Evolutionary conservation across 2,113 vertebrate species (phyloP).

Genomic region (Pelecanoides urinatrix): DNA sequence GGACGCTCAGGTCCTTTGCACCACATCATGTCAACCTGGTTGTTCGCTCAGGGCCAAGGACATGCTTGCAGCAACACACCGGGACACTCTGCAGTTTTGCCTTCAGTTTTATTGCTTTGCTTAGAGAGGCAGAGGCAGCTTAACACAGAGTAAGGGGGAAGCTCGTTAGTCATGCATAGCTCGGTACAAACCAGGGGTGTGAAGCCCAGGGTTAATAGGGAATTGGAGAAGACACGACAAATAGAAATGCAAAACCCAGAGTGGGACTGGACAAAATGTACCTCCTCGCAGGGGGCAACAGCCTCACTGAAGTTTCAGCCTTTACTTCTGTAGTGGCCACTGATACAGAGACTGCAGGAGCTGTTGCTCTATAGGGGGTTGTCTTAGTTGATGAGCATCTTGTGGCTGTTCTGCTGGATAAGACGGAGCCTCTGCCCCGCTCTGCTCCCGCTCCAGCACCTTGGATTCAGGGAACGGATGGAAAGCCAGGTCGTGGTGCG

Average conservation of each 20-base stretch:
- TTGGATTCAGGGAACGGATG: neutral
- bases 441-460: neutral
- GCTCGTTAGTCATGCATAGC: neutral
- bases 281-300: neutral
- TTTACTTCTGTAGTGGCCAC: neutral
- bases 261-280: neutral
- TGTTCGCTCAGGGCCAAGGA: neutral
- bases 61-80: neutral
- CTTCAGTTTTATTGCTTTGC: slow-evolving; percentile 8
- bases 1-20: neutral
- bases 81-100: neutral
- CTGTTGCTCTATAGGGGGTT: neutral
- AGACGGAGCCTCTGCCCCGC: fast-evolving
- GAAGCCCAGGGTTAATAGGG: neutral
- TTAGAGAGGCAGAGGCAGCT: neutral
- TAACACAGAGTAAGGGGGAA: neutral
- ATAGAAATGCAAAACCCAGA: neutral
- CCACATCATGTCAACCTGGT: neutral
- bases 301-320: neutral
- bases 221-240: neutral
- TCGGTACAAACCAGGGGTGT: neutral
- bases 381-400: fast-evolving
- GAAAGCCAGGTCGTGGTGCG: fast-evolving
- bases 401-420: neutral
- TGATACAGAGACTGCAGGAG: neutral